Conservation (phyloP, 2,888 invertebrate species). For the Drosophila ezoana region DNA sequence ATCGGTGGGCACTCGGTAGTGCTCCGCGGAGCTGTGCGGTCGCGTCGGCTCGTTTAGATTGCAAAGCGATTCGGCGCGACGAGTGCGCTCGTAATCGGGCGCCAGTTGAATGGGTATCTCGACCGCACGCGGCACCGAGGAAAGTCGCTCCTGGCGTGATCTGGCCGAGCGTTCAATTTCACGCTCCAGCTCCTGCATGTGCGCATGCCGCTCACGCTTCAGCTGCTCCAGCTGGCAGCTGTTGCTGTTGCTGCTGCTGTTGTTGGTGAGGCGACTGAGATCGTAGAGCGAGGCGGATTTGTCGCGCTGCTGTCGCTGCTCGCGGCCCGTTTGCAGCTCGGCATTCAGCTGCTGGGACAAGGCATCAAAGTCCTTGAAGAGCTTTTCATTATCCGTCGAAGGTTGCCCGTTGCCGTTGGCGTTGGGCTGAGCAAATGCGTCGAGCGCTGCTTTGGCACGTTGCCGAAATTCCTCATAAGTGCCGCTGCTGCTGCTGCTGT, state of each 20-base stretch:
- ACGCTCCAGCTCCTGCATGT: constrained; percentile 76
- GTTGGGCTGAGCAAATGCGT: constrained; percentile 53
- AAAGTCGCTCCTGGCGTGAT: constrained; percentile 66
- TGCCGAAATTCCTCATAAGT: constrained; percentile 84
- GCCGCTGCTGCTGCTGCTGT: constrained; percentile 52
- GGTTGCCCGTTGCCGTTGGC: constrained; percentile 36
- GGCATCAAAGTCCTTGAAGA: constrained; percentile 85
- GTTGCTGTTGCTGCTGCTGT: constrained; percentile 40
- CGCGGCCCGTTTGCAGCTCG: constrained; percentile 80
- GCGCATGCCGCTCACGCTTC: constrained; percentile 76
- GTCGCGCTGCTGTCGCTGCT: constrained; percentile 70
- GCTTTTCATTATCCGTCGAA: constrained; percentile 78
- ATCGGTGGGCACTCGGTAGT: constrained; percentile 20
- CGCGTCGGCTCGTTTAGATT: constrained; percentile 66
- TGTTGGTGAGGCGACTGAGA: constrained; percentile 66
- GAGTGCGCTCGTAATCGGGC: constrained; percentile 47
- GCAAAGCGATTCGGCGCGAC: constrained; percentile 82
- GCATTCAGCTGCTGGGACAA: constrained; percentile 82
- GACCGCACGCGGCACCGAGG: constrained; percentile 60
- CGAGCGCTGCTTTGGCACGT: constrained; percentile 83
- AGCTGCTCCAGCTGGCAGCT: constrained; percentile 58
- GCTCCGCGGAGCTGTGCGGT: constrained; percentile 65
- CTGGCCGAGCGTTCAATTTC: constrained; percentile 78
- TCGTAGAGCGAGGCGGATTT: constrained; percentile 79
- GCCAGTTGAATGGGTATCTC: constrained; percentile 75